Evolutionary conservation across 2,888 invertebrate genomes (phyloP).

Genomic region (Ormyrus pomaceus): DNA sequence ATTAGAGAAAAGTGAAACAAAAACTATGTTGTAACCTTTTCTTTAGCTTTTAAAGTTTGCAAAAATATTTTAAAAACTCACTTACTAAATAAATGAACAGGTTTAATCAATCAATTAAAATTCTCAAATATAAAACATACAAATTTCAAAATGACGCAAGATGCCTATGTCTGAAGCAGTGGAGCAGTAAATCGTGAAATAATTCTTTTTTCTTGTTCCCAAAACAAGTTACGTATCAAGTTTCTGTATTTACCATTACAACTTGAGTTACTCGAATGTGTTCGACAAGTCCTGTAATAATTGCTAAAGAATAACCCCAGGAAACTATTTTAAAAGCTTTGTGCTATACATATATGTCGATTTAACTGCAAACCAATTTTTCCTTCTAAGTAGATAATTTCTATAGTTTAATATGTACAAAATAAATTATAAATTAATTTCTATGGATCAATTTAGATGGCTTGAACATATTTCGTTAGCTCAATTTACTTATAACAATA

Average conservation of each 20-base stretch:
- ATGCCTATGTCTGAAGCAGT: slow-evolving; percentile 25
- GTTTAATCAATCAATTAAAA: slow-evolving; percentile 1
- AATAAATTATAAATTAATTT: slow-evolving; percentile 51
- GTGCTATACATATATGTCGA: slow-evolving; percentile 19
- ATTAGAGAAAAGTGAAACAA: too few relatives aligned
- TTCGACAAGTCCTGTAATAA: slow-evolving; percentile 51
- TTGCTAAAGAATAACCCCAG: slow-evolving; percentile 38
- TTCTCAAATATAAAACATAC: not conserved
- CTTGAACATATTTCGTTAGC: slow-evolving; percentile 53
- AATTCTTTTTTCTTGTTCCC: slow-evolving; percentile 47
- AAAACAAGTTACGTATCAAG: slow-evolving; percentile 42
- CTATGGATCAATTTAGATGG: slow-evolving; percentile 35
- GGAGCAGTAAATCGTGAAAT: slow-evolving; percentile 34
- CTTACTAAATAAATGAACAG: not conserved
- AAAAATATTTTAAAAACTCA: too few relatives aligned
- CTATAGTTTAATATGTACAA: slow-evolving; percentile 38
- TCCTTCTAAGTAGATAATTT: slow-evolving; percentile 26
- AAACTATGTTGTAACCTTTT: not conserved
- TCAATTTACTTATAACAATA: slow-evolving; percentile 39
- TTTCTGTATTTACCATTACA: slow-evolving; percentile 53
- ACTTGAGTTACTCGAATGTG: slow-evolving; percentile 53
- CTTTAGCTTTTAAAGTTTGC: not conserved
- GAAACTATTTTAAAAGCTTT: slow-evolving; percentile 35
- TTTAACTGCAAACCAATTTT: slow-evolving; percentile 14
- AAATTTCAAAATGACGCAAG: slow-evolving; percentile 47